phyloP scores from a whole-genome alignment of 2,888 invertebrate genomes.

The Drosophila anomelani region DNA sequence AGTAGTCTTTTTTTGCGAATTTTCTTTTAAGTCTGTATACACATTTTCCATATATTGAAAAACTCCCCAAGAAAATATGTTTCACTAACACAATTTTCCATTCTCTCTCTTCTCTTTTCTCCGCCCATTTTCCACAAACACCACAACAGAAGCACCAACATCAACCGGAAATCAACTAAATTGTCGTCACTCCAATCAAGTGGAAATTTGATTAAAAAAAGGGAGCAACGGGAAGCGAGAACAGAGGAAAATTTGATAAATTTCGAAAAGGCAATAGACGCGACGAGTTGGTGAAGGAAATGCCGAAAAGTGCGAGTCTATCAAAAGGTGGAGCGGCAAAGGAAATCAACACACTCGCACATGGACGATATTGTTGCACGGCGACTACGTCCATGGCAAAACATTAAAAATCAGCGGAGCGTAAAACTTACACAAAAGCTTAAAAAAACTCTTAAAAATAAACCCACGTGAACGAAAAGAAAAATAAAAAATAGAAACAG shows the following conservation, averaged over 20 bases:
- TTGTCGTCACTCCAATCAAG: constrained; percentile 78
- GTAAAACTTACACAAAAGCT: constrained; percentile 59
- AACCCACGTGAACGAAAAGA: constrained; percentile 13
- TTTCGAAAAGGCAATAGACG: constrained; percentile 58
- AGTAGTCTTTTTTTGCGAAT: not conserved
- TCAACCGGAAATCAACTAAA: constrained; percentile 73
- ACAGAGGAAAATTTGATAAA: constrained; percentile 71
- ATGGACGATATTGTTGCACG: constrained; percentile 61
- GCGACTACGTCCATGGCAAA: constrained; percentile 38
- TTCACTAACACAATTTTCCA: constrained; percentile 24
- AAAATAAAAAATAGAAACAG: constrained; percentile 17
- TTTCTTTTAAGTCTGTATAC: not conserved
- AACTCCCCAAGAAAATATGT: constrained; percentile 4
- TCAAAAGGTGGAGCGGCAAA: constrained; percentile 59
- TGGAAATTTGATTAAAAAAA: constrained; percentile 79
- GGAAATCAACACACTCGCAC: constrained; percentile 78
- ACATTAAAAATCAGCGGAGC: constrained; percentile 75
- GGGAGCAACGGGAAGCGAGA: constrained; percentile 16
- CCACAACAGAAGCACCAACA: constrained; percentile 41
- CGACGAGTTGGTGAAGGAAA: constrained; percentile 17
- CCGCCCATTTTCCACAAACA: constrained; percentile 6
- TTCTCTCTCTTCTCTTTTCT: not conserved
- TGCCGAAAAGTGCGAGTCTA: constrained; percentile 53
- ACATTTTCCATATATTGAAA: not conserved
- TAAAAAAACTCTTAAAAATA: constrained; percentile 10